Conservation (phyloP, 2,113 vertebrate genomes). For the Cacatua alba region DNA sequence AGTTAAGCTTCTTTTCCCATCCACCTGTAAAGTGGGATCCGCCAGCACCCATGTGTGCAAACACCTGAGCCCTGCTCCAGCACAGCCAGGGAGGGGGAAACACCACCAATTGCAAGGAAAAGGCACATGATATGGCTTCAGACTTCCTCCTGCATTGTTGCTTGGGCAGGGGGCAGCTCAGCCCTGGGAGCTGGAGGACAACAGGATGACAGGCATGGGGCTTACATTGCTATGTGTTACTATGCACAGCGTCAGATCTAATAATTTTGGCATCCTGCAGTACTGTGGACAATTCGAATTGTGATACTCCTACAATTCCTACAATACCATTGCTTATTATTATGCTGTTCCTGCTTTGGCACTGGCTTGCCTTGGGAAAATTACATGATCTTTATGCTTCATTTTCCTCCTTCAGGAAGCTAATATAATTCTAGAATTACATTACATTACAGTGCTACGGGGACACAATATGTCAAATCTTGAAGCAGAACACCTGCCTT, state of each 20-base stretch:
- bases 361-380: slow-evolving; percentile 6
- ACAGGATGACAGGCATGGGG: fast-evolving
- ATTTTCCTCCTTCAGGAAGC: slow-evolving; percentile 43
- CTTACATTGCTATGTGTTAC: neutral
- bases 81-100: neutral
- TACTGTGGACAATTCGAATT: neutral
- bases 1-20: neutral
- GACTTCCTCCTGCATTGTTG: neutral
- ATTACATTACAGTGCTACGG: neutral
- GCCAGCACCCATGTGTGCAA: neutral
- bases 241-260: neutral
- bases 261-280: neutral
- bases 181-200: neutral
- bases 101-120: neutral
- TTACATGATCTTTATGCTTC: slow-evolving; percentile 11
- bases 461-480: slow-evolving; percentile 21
- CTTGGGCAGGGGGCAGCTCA: neutral
- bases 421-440: slow-evolving; percentile 51
- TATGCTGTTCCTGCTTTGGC: neutral
- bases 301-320: neutral
- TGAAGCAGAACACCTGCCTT: slow-evolving; percentile 51
- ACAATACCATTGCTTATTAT: neutral
- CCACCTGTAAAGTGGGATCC: neutral
- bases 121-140: neutral
- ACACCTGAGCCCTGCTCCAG: neutral